A percentile compares a stretch with the other conserved stretches of the same genome.
Evolutionary conservation across 2,888 invertebrate species (phyloP).

Genomic region (Chloroclysta siterata): DNA sequence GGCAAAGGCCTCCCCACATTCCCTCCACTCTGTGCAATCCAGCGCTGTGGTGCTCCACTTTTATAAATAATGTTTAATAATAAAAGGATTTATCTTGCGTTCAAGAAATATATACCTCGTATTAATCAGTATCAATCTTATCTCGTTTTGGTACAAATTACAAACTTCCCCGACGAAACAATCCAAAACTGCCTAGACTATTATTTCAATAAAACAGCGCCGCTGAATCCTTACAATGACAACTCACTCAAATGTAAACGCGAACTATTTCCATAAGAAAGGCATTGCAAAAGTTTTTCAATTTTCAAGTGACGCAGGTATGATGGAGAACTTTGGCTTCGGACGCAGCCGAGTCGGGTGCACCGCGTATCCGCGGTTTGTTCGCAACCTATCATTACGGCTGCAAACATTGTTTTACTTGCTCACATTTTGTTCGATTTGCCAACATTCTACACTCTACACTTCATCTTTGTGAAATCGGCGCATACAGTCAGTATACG

Average conservation of each 20-base stretch:
- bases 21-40: no score
- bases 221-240: slow-evolving; percentile 80
- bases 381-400: slow-evolving; percentile 36
- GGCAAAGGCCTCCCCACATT: no score
- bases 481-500: not conserved
- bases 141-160: no score
- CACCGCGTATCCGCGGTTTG: slow-evolving; percentile 45
- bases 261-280: slow-evolving; percentile 83
- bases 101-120: no score
- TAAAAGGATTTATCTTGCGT: no score
- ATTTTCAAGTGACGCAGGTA: slow-evolving; percentile 85
- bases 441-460: not conserved
- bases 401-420: slow-evolving; percentile 39
- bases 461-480: not conserved
- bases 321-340: slow-evolving; percentile 80
- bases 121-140: no score
- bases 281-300: slow-evolving; percentile 84
- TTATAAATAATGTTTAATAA: no score
- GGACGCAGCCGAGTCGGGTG: slow-evolving; percentile 56
- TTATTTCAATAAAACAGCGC: slow-evolving; percentile 67
- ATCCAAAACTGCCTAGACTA: slow-evolving; percentile 16
- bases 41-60: no score
- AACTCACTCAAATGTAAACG: slow-evolving; percentile 82
- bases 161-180: not conserved
- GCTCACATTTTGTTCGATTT: slow-evolving; percentile 16